Evolutionary conservation across 2,113 vertebrate genomes (phyloP), one percentile per base, ranked within the genome.

Genomic region (Hystrix brachyura): DNA sequence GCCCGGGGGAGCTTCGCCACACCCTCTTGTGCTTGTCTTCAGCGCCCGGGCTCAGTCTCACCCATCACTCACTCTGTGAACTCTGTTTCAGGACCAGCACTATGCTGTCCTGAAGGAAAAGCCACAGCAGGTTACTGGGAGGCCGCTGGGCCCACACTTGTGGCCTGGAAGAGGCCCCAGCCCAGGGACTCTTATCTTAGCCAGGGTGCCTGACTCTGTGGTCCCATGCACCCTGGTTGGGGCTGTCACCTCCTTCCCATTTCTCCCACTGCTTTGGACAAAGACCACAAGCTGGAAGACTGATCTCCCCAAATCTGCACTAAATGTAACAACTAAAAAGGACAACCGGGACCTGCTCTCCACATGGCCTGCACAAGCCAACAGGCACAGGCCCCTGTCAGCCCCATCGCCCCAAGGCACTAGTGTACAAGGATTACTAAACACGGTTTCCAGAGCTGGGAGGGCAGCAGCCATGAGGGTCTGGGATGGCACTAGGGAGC

Each of bases 361-460:
- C 19, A 18, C 3, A 8, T 3, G 21, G 81, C 27, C 76, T 38
- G 65, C 55, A 19, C 46, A 10, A 38, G 48, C 10, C 32, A 5
- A 13, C 0, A 48, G 88, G 90, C 57, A 8, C 32, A 38, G 82
- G 64, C 82, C 67, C 94, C 59, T 17, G 8, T 3, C 19, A 0
- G 21, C 57, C 87, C 88, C 38, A 65, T 62, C 90, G 87, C 19
- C 57, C 90, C 55, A 74, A 38, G 48, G 74, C 79, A 80, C 87
- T 95, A 96, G 57, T 62, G 53, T 59, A 65, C 65, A 57, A 93
- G 51, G 80, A 97, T 38, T 57, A 59, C 91, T 95, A 92, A 82
- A 81, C 43, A 62, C 1, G 17, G 86, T 91, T 90, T 97, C 96
- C 97, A 97, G 96, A 98, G 97, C 97, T 97, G 97, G 97, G 97